Conservation (phyloP, 2,113 vertebrate genomes). For the Gopherus evgoodei region DNA sequence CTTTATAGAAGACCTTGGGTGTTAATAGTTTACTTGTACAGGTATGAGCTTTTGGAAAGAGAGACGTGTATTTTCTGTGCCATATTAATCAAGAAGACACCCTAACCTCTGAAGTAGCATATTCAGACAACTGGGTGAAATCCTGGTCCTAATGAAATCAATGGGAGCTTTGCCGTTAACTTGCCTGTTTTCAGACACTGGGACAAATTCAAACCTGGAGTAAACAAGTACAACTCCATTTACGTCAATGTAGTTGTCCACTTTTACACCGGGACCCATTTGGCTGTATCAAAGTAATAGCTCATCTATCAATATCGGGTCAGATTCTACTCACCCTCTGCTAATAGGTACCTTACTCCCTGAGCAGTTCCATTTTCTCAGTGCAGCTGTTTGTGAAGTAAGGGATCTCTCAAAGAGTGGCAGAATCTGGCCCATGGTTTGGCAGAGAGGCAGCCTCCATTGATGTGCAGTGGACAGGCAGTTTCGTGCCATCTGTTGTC, state of each 20-base stretch:
- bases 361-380: too few species aligned
- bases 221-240: neutral
- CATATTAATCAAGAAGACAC: conserved; percentile 53
- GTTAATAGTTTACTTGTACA: conserved; percentile 55
- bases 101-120: neutral
- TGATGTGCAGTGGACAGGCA: neutral
- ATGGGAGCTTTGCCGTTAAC: neutral
- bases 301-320: neutral
- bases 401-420: neutral
- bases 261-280: neutral
- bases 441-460: neutral
- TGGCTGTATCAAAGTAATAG: neutral
- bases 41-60: conserved; percentile 9
- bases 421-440: neutral
- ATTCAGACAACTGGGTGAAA: neutral
- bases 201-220: neutral
- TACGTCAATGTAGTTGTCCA: neutral
- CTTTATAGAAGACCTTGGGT: conserved; percentile 54
- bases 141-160: neutral
- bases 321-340: neutral
- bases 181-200: neutral
- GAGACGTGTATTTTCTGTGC: conserved; percentile 9
- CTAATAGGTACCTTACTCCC: too few species aligned
- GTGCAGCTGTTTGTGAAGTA: neutral
- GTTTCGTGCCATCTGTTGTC: neutral